These are phyloP conservation scores for Xanthia icteritia DNA, from an alignment of 2,888 invertebrate genomes.

Conservation along the genomic window DNA sequence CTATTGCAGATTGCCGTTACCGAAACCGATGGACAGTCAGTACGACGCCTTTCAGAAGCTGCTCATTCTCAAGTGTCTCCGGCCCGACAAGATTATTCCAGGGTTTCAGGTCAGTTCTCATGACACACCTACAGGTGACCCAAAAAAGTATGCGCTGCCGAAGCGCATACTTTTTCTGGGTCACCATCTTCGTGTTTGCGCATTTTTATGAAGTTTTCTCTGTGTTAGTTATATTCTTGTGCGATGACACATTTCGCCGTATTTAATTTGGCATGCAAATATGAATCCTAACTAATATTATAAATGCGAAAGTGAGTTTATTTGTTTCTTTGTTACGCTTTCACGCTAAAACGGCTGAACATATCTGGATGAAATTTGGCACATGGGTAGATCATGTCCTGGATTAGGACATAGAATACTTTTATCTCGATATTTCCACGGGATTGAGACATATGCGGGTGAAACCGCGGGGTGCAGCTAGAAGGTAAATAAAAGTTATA, in stretches of 20 bases:
- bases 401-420: no score
- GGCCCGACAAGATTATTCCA: conserved; percentile 95
- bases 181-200: not conserved
- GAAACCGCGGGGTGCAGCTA: no score
- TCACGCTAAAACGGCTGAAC: no score
- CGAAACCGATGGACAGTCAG: conserved; percentile 91
- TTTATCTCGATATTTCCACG: no score
- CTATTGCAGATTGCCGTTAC: conserved; percentile 90
- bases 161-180: no score
- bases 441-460: no score
- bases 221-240: not conserved
- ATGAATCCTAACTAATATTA: no score
- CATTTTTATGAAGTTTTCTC: not conserved
- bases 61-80: conserved; percentile 93
- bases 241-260: not conserved
- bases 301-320: no score
- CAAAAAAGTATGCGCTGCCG: not conserved
- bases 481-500: no score
- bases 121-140: not conserved
- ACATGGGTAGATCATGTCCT: no score
- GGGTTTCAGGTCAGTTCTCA: conserved; percentile 91
- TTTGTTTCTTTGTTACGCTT: no score
- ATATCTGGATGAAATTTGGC: no score
- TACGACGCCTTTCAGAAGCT: conserved; percentile 94
- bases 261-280: not conserved